These are phyloP conservation scores for Morpho helenor DNA, from an alignment of 2,888 invertebrate genomes.

Conservation along the genomic window DNA sequence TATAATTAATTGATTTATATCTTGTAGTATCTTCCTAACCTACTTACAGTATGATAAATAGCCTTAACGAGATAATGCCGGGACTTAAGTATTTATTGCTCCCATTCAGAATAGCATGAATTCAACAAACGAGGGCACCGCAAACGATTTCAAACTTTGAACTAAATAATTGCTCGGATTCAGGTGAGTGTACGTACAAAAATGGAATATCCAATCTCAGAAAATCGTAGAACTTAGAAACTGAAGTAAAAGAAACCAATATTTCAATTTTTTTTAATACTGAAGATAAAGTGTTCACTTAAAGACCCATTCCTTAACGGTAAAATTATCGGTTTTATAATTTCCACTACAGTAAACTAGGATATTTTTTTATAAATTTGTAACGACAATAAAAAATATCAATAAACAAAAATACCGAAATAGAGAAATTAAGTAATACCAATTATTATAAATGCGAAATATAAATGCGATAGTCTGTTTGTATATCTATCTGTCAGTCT, in stretches of 20 bases:
- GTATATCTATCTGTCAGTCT: too few relatives aligned
- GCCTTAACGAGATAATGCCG: slow-evolving; percentile 21
- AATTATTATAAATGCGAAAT: too few relatives aligned
- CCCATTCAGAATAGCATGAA: slow-evolving; percentile 30
- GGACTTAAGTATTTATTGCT: slow-evolving; percentile 30
- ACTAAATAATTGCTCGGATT: slow-evolving; percentile 8
- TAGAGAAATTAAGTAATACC: too few relatives aligned
- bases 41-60: slow-evolving; percentile 23
- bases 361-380: not conserved
- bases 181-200: not conserved
- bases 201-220: too few relatives aligned
- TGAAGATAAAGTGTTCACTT: slow-evolving; percentile 3
- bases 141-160: slow-evolving; percentile 20
- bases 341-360: not conserved
- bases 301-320: not conserved
- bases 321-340: not conserved
- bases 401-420: too few relatives aligned
- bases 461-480: too few relatives aligned
- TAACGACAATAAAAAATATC: too few relatives aligned
- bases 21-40: slow-evolving; percentile 16
- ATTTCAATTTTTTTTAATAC: slow-evolving; percentile 4
- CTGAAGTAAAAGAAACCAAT: slow-evolving; percentile 1
- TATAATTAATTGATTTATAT: slow-evolving; percentile 21
- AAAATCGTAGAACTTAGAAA: slow-evolving; percentile 5
- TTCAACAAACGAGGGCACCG: slow-evolving; percentile 25